Percentiles rank a stretch among this genome's conserved stretches.
phyloP scores from a whole-genome alignment of 1,140 invertebrate genomes.

The Pinna nobilis region DNA sequence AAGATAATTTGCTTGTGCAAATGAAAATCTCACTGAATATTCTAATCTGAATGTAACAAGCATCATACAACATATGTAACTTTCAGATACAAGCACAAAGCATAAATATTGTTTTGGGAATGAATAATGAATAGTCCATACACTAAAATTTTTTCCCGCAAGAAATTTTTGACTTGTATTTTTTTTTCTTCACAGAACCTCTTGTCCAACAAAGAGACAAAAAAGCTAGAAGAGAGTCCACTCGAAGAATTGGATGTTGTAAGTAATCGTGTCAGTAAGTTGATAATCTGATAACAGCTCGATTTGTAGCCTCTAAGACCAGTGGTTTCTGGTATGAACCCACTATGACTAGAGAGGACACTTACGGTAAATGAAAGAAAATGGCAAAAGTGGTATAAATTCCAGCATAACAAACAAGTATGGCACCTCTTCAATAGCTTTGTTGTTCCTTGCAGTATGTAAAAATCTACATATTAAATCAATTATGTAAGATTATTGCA shows the following conservation, averaged over 20 bases:
- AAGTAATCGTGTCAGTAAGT: no score
- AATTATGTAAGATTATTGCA: no score
- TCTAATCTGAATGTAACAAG: background rate
- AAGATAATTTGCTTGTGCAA: background rate
- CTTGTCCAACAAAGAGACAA: slow-evolving; percentile 50
- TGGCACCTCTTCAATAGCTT: no score
- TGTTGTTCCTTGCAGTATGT: no score
- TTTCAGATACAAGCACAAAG: background rate
- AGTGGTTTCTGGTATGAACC: background rate
- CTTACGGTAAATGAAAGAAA: background rate
- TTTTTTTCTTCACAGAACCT: slow-evolving; percentile 45
- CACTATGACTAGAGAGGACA: background rate
- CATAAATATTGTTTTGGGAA: background rate
- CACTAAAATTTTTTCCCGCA: background rate
- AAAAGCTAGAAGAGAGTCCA: slow-evolving; percentile 3
- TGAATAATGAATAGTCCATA: background rate
- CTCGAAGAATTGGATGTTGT: background rate
- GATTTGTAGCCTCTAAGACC: no score
- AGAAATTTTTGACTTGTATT: slow-evolving; percentile 3
- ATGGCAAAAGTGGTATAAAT: background rate
- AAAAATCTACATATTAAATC: no score
- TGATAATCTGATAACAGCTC: no score
- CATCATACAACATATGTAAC: background rate
- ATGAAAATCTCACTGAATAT: background rate
- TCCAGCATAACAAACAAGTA: background rate